A percentile compares a stretch with the other conserved stretches of the same genome.
Conservation (phyloP, 2,113 vertebrate genomes). For the Colossoma macropomum region DNA sequence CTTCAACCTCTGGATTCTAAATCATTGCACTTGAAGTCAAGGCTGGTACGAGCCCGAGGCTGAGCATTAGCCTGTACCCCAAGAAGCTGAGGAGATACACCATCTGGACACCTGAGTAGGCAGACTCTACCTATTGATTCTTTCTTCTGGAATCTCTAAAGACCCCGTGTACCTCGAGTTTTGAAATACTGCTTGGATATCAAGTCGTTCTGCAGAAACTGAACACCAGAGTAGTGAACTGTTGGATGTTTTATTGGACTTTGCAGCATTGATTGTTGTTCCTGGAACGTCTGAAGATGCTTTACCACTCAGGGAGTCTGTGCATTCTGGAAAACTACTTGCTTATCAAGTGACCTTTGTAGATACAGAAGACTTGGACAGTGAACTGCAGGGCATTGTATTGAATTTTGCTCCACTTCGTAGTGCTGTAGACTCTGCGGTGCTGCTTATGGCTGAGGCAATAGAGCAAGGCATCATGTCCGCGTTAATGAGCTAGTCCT, state of each 20-base stretch:
- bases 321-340: constrained; percentile 6
- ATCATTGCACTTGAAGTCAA: no score
- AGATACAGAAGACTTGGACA: background rate
- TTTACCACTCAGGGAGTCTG: background rate
- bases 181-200: background rate
- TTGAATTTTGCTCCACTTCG: background rate
- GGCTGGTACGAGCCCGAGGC: no score
- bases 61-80: no score
- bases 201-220: constrained; percentile 17
- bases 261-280: background rate
- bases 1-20: no score
- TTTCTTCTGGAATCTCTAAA: background rate
- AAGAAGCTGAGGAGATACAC: background rate
- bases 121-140: background rate
- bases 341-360: constrained; percentile 10
- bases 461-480: background rate
- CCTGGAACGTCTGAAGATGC: constrained; percentile 9
- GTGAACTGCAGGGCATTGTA: background rate
- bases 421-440: background rate
- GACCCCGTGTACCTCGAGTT: background rate
- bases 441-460: background rate
- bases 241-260: background rate
- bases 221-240: background rate
- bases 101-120: background rate
- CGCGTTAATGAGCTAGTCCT: background rate